Percentiles rank a stretch among this genome's conserved stretches.
These are phyloP conservation scores for Cinclus cinclus DNA, from an alignment of 2,113 vertebrate genomes.

Conservation along the genomic window DNA sequence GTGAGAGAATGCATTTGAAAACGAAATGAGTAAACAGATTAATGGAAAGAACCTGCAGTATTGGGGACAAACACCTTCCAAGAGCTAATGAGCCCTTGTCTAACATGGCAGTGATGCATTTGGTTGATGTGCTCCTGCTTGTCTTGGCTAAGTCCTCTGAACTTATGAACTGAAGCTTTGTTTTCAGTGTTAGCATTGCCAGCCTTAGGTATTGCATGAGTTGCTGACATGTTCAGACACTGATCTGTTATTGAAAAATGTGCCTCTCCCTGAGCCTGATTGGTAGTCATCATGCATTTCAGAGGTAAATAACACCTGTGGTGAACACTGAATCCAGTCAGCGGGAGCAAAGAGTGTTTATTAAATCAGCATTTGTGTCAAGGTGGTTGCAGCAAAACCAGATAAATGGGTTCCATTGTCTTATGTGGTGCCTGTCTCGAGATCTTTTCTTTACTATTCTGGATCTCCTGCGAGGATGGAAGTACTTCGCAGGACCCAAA, in stretches of 20 bases:
- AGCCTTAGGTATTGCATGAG: not conserved
- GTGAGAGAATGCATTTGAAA: not conserved
- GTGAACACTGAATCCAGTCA: not conserved
- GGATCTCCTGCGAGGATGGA: not conserved
- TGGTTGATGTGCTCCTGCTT: not conserved
- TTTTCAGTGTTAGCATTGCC: not conserved
- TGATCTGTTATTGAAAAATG: not conserved
- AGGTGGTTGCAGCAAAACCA: not conserved
- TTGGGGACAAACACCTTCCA: not conserved
- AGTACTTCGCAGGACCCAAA: not conserved
- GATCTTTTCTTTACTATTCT: not conserved
- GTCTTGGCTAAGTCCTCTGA: not conserved
- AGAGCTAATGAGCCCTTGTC: not conserved
- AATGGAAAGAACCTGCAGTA: not conserved
- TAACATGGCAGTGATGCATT: fast-evolving
- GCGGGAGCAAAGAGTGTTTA: not conserved
- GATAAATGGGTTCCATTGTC: not conserved
- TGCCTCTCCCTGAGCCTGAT: not conserved
- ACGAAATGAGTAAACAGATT: not conserved
- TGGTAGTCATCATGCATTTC: not conserved
- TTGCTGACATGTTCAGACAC: not conserved
- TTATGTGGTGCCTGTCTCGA: not conserved
- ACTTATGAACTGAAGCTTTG: not conserved
- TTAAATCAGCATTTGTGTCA: not conserved
- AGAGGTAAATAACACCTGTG: not conserved